These are phyloP conservation scores for Laterallus jamaicensis DNA, from an alignment of 2,113 vertebrate species.

Conservation along the genomic window DNA sequence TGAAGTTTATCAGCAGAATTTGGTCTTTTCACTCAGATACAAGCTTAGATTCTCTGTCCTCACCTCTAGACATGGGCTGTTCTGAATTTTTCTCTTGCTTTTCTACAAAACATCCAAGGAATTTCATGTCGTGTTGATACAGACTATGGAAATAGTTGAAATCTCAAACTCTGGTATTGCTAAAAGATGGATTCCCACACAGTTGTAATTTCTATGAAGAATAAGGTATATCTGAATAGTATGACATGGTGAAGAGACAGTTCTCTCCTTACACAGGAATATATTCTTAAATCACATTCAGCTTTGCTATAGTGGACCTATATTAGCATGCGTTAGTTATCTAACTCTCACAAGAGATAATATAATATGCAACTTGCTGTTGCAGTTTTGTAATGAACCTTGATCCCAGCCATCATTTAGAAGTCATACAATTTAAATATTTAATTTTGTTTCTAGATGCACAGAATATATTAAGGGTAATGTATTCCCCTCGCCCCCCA, in stretches of 20 bases:
- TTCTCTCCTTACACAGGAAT: background rate
- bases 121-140: background rate
- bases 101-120: background rate
- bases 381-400: background rate
- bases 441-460: background rate
- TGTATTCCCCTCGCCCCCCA: rapidly evolving
- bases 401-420: background rate
- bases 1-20: background rate
- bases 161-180: background rate
- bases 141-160: background rate
- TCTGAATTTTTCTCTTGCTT: background rate
- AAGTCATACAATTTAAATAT: background rate
- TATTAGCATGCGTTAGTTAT: background rate
- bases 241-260: background rate
- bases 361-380: background rate
- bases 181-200: background rate
- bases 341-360: background rate
- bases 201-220: background rate
- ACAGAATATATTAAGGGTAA: background rate
- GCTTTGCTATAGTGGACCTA: background rate
- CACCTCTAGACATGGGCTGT: background rate
- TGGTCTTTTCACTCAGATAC: background rate
- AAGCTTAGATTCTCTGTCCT: background rate
- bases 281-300: background rate
- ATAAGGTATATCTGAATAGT: background rate